Conservation (phyloP, 2,113 vertebrate genomes). For the Struthidea cinerea region DNA sequence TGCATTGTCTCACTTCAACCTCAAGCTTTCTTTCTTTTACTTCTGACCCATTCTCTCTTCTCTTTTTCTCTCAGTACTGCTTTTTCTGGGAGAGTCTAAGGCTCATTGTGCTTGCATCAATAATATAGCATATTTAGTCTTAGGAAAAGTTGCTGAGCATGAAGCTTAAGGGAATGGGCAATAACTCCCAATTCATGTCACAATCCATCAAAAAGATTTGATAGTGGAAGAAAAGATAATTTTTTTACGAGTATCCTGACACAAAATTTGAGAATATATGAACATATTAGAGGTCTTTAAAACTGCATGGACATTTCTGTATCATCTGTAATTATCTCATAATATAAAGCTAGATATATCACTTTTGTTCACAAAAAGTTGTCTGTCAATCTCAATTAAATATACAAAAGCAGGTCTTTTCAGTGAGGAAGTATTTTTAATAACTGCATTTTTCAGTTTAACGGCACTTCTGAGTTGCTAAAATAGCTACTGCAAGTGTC, state of each 20-base stretch:
- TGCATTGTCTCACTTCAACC: accelerated
- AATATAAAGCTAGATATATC: neutral
- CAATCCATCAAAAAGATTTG: neutral
- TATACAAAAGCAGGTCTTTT: neutral
- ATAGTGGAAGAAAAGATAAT: neutral
- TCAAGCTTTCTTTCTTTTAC: neutral
- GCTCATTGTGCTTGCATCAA: neutral
- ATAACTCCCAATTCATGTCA: neutral
- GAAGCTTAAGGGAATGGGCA: neutral
- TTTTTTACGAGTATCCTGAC: neutral
- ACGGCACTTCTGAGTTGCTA: neutral
- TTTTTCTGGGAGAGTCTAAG: neutral
- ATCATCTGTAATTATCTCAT: neutral
- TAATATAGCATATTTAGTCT: neutral
- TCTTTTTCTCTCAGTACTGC: neutral
- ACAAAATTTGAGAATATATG: neutral
- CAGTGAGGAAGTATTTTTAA: neutral
- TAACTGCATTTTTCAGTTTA: neutral
- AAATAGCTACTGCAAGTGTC: neutral
- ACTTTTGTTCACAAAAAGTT: neutral
- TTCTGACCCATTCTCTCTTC: neutral
- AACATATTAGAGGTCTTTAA: neutral
- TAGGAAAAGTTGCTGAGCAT: neutral
- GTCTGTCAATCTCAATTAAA: neutral
- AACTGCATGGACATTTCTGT: neutral